These are phyloP conservation scores for Thymelicus lineola DNA, from an alignment of 2,888 invertebrate species.

Conservation along the genomic window DNA sequence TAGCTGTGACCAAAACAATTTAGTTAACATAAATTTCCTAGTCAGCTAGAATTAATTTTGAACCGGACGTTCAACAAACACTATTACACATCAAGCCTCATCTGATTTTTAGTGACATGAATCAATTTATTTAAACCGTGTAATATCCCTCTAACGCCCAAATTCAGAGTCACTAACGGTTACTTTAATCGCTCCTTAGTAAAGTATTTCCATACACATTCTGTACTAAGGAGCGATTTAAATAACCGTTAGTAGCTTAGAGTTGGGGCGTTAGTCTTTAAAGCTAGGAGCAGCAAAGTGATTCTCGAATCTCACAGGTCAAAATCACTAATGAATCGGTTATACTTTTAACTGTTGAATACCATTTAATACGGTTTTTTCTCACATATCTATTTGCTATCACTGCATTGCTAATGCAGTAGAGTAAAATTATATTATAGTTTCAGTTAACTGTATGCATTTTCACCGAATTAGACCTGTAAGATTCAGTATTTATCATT, in stretches of 20 bases:
- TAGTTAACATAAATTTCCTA: too few species aligned
- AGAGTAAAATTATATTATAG: too few species aligned
- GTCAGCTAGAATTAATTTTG: neutral
- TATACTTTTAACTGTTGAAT: neutral
- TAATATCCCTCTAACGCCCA: neutral
- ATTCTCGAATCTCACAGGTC: conserved; percentile 1
- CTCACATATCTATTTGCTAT: neutral
- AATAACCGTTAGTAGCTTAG: too few species aligned
- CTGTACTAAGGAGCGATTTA: too few species aligned
- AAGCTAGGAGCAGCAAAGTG: neutral
- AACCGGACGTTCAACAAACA: neutral
- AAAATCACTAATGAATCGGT: neutral
- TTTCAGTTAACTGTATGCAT: too few species aligned
- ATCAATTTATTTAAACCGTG: conserved; percentile 21
- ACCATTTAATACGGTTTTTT: neutral
- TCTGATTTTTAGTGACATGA: conserved; percentile 45
- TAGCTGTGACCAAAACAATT: too few species aligned
- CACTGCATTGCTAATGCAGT: too few species aligned
- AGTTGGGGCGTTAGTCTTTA: neutral
- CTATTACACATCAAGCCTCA: neutral
- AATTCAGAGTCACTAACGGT: too few species aligned
- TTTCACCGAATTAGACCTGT: too few species aligned
- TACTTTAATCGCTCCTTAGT: too few species aligned
- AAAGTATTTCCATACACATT: too few species aligned
- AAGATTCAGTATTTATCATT: too few species aligned